Conservation (phyloP, 2,113 vertebrate genomes). For the Anarhynchus alexandrinus region DNA sequence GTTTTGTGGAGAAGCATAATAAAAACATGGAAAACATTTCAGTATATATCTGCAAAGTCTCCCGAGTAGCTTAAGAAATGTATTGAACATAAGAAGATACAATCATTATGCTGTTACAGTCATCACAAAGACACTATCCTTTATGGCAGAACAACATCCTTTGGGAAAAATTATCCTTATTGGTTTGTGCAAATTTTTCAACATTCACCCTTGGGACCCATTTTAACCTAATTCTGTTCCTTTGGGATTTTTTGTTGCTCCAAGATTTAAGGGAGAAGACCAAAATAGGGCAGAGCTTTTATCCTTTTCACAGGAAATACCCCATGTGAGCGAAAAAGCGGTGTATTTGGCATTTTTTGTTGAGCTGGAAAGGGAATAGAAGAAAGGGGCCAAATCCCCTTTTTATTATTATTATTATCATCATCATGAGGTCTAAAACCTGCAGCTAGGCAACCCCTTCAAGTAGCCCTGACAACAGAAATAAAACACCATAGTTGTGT, state of each 20-base stretch:
- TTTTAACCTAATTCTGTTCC: conserved; percentile 18
- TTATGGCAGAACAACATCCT: conserved; percentile 17
- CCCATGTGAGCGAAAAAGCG: neutral
- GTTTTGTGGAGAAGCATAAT: neutral
- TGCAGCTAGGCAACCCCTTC: conserved; percentile 54
- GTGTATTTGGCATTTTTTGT: neutral
- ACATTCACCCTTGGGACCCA: neutral
- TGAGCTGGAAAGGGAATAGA: neutral
- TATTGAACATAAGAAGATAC: neutral
- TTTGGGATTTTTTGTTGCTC: conserved; percentile 14
- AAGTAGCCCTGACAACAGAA: conserved; percentile 60
- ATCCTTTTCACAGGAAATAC: neutral
- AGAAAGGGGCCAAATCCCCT: conserved; percentile 16
- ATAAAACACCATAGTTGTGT: neutral
- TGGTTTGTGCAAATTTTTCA: conserved; percentile 39
- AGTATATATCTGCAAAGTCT: neutral
- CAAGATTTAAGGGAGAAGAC: conserved; percentile 2
- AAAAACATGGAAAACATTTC: neutral
- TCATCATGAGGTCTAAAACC: conserved; percentile 22
- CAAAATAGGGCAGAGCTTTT: neutral
- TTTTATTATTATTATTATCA: neutral
- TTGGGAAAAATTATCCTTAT: conserved; percentile 16
- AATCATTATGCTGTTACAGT: neutral
- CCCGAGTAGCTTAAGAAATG: neutral
- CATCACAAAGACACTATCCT: neutral